Percentiles rank a stretch among this genome's conserved stretches.
Evolutionary conservation across 2,113 vertebrate genomes (phyloP).

Genomic region (Phalacrocorax pelagicus): DNA sequence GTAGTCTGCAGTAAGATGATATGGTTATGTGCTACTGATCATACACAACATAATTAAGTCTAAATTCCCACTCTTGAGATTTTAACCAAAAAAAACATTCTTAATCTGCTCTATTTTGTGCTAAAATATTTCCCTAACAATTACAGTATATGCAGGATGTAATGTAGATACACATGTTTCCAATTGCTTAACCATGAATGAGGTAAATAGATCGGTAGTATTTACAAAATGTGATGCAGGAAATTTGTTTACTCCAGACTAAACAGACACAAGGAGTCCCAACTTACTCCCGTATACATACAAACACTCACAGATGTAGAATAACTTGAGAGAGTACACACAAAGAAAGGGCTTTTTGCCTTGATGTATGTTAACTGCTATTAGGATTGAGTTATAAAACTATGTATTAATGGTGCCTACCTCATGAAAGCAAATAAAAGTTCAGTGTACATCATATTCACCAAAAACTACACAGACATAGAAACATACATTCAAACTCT

Average conservation of each 20-base stretch:
- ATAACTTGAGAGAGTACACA: background rate
- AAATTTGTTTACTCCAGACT: conserved; percentile 26
- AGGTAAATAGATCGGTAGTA: background rate
- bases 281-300: background rate
- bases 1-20: background rate
- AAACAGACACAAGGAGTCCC: background rate
- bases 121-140: conserved; percentile 9
- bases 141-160: background rate
- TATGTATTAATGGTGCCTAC: background rate
- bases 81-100: conserved; percentile 19
- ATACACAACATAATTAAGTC: background rate
- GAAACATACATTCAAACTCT: background rate
- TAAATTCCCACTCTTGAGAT: conserved; percentile 1
- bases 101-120: background rate
- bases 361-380: background rate
- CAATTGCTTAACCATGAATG: background rate
- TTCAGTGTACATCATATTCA: background rate
- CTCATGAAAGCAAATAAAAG: background rate
- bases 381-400: background rate
- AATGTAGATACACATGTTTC: background rate
- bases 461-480: background rate
- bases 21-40: background rate
- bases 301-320: background rate
- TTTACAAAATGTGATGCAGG: background rate
- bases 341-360: background rate